These are phyloP conservation scores for Melanotaenia nigrans DNA, from an alignment of 2,797 vertebrate genomes.

Conservation along the genomic window DNA sequence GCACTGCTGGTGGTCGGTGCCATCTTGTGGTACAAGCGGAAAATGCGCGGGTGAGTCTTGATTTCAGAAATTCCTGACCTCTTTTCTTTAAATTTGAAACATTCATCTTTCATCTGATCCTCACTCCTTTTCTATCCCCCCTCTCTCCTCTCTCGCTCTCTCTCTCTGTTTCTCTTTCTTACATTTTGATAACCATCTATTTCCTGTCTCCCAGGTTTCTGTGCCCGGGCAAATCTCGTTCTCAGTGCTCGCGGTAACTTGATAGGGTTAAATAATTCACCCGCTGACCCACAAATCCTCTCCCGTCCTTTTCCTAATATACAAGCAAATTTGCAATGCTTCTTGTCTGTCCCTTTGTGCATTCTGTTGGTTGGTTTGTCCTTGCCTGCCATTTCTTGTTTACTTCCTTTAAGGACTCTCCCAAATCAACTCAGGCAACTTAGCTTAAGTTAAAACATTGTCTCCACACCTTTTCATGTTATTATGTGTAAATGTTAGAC, in stretches of 20 bases:
- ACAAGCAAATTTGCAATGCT: constrained; percentile 50
- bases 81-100: not conserved
- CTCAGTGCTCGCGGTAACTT: constrained; percentile 86
- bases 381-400: constrained; percentile 70
- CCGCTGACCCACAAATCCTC: constrained; percentile 49
- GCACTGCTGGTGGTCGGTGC: constrained; percentile 86
- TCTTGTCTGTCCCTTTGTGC: constrained; percentile 53
- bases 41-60: constrained; percentile 91
- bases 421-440: constrained; percentile 57
- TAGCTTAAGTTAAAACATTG: not conserved
- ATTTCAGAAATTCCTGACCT: not conserved
- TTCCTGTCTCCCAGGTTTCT: constrained; percentile 86
- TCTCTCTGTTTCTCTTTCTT: constrained; percentile 51
- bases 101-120: constrained; percentile 63
- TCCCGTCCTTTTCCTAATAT: constrained; percentile 37
- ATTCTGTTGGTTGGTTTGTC: constrained; percentile 60
- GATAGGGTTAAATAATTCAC: constrained; percentile 75
- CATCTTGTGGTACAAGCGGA: constrained; percentile 93
- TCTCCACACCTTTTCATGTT: constrained; percentile 58
- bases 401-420: constrained; percentile 49
- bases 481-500: constrained; percentile 58
- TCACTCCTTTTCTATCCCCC: constrained; percentile 44
- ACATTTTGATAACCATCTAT: constrained; percentile 78
- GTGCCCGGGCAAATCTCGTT: constrained; percentile 83
- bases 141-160: constrained; percentile 49